Base-by-base conservation (phyloP, 2,888 invertebrate genomes). In the Listrodromus nycthemerus region DNA sequence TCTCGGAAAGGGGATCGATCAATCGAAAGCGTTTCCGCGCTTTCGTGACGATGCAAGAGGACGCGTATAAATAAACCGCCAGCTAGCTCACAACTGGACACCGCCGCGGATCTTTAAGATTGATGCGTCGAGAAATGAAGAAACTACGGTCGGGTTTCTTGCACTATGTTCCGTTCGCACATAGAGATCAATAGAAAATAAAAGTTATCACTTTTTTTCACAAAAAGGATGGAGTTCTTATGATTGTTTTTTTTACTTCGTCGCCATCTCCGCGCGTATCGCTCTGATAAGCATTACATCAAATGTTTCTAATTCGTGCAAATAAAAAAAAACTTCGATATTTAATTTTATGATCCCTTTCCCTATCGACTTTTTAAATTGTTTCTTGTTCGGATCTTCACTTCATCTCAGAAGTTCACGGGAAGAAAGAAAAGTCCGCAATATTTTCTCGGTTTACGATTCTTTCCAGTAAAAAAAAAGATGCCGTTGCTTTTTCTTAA, bases 11-110 rank as follows among this genome's bases (percentile, higher is more conserved):
- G 8, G 50, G 70, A 76, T 83, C 80, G 83, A 83, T 83, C 70
- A 80, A 80, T 83, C 65, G 75, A 71, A 80, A 58, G 13, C 63
- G 70, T 55, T 70, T 71, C 41, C 55, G 37, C 69, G 73, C 50
- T 71, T 37, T 16, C 48, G 65, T 66, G 70, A 83, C 69, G 75
- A 66, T 66, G 75, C 70, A 75, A 58, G 19, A 45, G 58, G 55
- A 55, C 27, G 58, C 24, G 24, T 58, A 55, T 71, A 58, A 58
- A 41, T 19, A 55, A 55, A 13, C 21, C 55, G 55, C 24, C 3
- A 24, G 21, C 8, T 55, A 55, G 24, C 55, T 24, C 55, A 8
- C 24, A 13, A 13, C 21, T 8, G 24, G 41, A 71, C 27, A 58
- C 71, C 58, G 41, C 58, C 55, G 55, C n/a, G 24, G 71, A 33